These are phyloP conservation scores for Toxotes lorentzi DNA, from an alignment of 2,797 vertebrate species.

Conservation along the genomic window DNA sequence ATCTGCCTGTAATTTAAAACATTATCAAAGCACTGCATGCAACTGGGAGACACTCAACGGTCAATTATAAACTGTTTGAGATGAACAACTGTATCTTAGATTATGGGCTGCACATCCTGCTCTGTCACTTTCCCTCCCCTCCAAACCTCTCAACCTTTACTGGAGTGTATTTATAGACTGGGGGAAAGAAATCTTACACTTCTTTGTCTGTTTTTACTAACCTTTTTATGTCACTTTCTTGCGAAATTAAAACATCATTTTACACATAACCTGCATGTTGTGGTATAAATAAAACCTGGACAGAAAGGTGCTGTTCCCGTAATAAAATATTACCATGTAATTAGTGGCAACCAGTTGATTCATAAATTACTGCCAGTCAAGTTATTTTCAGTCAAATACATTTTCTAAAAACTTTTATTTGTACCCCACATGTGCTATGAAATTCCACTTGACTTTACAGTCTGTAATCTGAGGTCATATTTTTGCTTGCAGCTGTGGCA, in stretches of 20 bases:
- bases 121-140: not conserved
- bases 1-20: constrained; percentile 11
- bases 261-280: constrained; percentile 4
- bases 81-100: not conserved
- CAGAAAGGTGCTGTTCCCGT: not conserved
- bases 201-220: not conserved
- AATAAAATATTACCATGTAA: constrained; percentile 16
- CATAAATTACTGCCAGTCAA: not conserved
- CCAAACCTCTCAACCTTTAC: not conserved
- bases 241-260: not conserved
- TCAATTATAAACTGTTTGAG: constrained; percentile 13
- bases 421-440: not conserved
- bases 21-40: constrained; percentile 9
- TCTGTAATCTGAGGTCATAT: not conserved
- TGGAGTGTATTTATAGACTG: constrained; percentile 15
- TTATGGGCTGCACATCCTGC: constrained; percentile 30
- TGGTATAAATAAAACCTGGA: constrained; percentile 22
- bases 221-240: not conserved
- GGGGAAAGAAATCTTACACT: not conserved
- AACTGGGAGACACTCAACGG: not conserved
- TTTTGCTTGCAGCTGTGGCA: not conserved
- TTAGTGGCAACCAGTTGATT: constrained; percentile 2
- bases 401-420: not conserved
- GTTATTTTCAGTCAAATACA: not conserved
- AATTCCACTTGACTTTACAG: not conserved